phyloP scores from a whole-genome alignment of 2,113 vertebrate species.

The Petaurus breviceps region DNA sequence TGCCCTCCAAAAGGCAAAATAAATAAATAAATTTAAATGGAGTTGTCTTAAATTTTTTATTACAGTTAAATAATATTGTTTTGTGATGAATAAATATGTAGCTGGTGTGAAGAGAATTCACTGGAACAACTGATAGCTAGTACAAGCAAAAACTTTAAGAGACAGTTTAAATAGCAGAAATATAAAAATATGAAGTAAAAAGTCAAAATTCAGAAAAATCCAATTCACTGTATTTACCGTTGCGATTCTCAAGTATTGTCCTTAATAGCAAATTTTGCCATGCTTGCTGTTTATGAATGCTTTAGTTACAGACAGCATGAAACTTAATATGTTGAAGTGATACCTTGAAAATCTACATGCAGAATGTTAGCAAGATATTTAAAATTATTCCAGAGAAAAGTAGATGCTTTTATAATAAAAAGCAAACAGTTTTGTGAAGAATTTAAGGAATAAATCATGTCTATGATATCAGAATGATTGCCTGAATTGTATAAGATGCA shows the following conservation, averaged over 20 bases:
- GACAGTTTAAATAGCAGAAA: neutral
- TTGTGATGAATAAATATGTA: neutral
- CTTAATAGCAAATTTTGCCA: too few relatives aligned
- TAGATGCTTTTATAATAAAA: too few relatives aligned
- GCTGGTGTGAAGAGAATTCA: neutral
- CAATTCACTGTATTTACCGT: too few relatives aligned
- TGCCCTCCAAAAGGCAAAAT: too few relatives aligned
- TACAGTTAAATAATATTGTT: neutral
- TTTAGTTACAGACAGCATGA: too few relatives aligned
- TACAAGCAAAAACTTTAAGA: neutral
- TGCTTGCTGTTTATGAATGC: too few relatives aligned
- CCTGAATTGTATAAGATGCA: neutral
- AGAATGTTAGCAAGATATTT: neutral
- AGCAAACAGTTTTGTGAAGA: neutral
- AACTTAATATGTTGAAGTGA: too few relatives aligned
- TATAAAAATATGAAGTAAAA: neutral
- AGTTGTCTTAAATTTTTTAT: neutral
- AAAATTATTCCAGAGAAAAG: neutral
- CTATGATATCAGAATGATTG: neutral
- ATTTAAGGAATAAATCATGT: neutral
- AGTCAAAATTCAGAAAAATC: neutral
- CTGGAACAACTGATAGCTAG: neutral
- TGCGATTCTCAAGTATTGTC: too few relatives aligned
- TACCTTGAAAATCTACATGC: too few relatives aligned
- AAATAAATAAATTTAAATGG: neutral